Evolutionary conservation across 2,797 vertebrate species (phyloP), one percentile per base, ranked within the genome.

Genomic region (Gymnocypris eckloni): DNA sequence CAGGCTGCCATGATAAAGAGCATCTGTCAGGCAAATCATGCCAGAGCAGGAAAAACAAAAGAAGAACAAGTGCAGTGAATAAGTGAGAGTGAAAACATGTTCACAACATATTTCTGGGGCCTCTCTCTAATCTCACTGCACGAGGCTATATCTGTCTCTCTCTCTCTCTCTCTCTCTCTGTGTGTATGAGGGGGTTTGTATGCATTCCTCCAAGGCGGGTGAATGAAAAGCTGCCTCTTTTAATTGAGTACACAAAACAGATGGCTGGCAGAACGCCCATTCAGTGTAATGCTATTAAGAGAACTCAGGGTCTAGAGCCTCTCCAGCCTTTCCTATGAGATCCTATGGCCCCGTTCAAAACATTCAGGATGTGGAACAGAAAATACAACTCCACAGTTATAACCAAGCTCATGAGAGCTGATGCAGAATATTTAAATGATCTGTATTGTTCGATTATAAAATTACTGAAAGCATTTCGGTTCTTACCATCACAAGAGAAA

Each of bases 401-500:
- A 37, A 59, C 20, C 50, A 25, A 76, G 7, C 28, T 77, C 11
- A 33, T 54, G 1, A 18, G 10, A 64, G 25, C 8, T 37, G 28
- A 75, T n/a, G 1, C 25, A 22, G 11, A 83, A 9, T 39, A 16
- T 64, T 66, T 39, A 5, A 75, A 67, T 64, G 1, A 75, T 66
- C 70, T n/a, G 25, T 6, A 16, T 50, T 83, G 20, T 33, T 50
- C 7, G 33, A 39, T 20, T 15, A 41, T 25, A 10, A 78, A 76
- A 76, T 25, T 2, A 66, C 2, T 13, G 43, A 16, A 69, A 9
- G 41, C 3, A 25, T 8, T 39, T 39, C 7, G 22, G 43, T 2
- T 76, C 97, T 95, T 87, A 99, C 98, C 96, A 79, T 99, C 98
- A 5, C 98, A 99, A 92, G 98, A 98, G 89, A 99, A 99, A 89